Evolutionary conservation across 2,888 invertebrate genomes (phyloP).

Genomic region (Lycia hirtaria): DNA sequence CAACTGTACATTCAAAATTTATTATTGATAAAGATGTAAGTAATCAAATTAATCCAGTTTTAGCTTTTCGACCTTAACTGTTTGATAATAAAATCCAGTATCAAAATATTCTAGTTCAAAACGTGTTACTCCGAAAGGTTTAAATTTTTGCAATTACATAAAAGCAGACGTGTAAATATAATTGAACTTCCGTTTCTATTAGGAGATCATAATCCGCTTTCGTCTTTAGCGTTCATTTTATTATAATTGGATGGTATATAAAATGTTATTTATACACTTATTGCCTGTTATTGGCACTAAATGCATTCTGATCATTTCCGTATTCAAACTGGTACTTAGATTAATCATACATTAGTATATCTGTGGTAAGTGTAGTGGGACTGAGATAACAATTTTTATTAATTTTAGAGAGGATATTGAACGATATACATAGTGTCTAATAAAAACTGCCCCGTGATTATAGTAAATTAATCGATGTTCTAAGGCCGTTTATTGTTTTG

Average conservation of each 20-base stretch:
- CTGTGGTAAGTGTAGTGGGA: constrained; percentile 3
- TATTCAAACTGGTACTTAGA: background rate
- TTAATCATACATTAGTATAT: background rate
- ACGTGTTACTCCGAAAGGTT: no score
- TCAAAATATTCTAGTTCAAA: no score
- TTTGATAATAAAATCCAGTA: no score
- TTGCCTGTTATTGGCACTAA: background rate
- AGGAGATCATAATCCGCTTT: constrained; percentile 27
- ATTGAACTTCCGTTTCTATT: constrained; percentile 13
- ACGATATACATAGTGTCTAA: no score
- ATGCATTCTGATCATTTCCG: constrained; percentile 11
- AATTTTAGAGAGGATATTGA: no score
- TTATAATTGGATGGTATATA: constrained; percentile 32
- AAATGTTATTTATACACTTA: constrained; percentile 10
- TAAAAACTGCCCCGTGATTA: no score
- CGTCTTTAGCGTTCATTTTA: constrained; percentile 30
- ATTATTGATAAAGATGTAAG: no score
- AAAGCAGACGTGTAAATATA: background rate
- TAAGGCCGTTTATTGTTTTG: no score
- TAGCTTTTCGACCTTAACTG: no score
- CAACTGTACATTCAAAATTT: no score
- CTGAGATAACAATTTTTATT: background rate
- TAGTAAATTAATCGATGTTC: no score
- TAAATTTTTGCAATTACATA: constrained; percentile 5
- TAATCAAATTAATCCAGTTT: no score